Evolutionary conservation across 2,888 invertebrate species (phyloP), one percentile per base, ranked within the genome.

Genomic region (Hydriomena furcata): DNA sequence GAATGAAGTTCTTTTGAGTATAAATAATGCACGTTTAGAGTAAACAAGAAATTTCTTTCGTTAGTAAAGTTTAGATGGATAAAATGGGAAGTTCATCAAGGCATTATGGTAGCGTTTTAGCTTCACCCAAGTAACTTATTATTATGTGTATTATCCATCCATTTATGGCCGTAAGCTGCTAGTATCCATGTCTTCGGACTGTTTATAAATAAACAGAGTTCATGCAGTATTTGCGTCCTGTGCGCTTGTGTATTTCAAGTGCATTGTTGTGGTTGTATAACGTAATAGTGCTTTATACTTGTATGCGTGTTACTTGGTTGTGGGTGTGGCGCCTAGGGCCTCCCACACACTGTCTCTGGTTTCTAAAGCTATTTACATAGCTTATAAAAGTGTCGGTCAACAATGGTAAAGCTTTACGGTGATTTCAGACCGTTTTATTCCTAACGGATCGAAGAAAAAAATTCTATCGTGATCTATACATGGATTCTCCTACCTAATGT

Each of bases 191-290:
- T n/a, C 24, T 31, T 35, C 5, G 6, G 1, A 8, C 17, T 41
- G 45, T 55, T 60, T 56, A 48, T 52, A 59, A 61, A 59, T 58
- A 63, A 58, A 53, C 52, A 52, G 28, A 49, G 40, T 50, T 48
- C 37, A 47, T 38, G 40, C 34, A 34, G 42, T 57, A 50, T 54
- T 51, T 48, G 48, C 47, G 47, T 55, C 28, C 27, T 21, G 21
- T 34, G 23, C 35, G 8, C 46, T 54, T 57, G 61, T 65, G 58
- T 66, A 61, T 61, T 60, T 61, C 53, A 64, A 71, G 67, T 68
- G 70, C 63, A 75, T 73, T 76, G 71, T 70, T 71, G 57, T 63
- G 59, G 37, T 31, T 47, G 27, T 47, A 40, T 34, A 30, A 32
- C 50, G 17, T 36, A 17, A 2, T 17, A 21, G 35, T 32, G 32